Evolutionary conservation across 2,797 vertebrate species (phyloP), one percentile per base, ranked within the genome.

Genomic region (Pipistrellus nathusii): DNA sequence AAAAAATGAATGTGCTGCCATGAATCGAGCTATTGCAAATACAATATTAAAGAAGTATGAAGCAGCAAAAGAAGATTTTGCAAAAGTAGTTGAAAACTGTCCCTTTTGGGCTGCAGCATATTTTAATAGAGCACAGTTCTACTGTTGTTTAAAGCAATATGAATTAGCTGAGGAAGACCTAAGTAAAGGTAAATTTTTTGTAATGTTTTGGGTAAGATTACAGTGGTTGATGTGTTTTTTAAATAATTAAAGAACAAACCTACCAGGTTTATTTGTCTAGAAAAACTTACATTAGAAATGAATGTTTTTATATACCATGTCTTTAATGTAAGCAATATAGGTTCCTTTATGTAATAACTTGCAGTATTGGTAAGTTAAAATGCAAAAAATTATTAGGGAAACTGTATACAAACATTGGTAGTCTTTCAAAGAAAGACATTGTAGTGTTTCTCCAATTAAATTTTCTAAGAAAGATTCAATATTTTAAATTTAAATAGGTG

Each of bases 21-120:
- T 98, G 96, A 99, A 99, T 97, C 97, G 97, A 95, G 98, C 98
- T 94, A 97, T 99, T 93, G 97, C 97, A 93, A 98, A 98, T 71
- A 97, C 96, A 8, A 64, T 98, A 55, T 95, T 99, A 91, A 97
- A 96, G 91, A 98, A 98, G 88, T 97, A 97, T 57, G 95, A 98
- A 92, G 98, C 98, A 95, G 98, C 98, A 55, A 94, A 98, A 94
- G 96, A 97, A 96, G 98, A 99, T 97, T 99, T 99, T 96, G 97
- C 97, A 90, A 88, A 59, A 82, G 98, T 98, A n/a, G 15, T 98
- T 94, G 88, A 93, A 81, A 97, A 97, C 17, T 98, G 97, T 88
- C 98, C 98, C 3, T 95, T 94, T 68, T 98, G 98, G 96, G 97
- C 98, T 93, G 94, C 97, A 59, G 94, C 96, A 1, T 98, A 98